Conservation (phyloP, 2,888 invertebrate species). For the Scaeva pyrastri region DNA sequence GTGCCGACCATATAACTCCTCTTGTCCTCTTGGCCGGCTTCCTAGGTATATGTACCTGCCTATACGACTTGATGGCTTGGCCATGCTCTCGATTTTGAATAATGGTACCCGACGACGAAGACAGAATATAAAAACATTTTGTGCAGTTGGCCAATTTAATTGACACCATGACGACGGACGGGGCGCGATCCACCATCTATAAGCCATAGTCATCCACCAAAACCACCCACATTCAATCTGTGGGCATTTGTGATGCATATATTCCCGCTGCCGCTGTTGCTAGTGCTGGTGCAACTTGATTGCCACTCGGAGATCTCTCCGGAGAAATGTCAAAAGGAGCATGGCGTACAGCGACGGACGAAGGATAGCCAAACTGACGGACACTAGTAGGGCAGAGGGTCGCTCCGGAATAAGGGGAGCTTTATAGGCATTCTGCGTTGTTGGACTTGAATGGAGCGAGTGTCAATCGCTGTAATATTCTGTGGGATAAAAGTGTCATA, state of each 20-base stretch:
- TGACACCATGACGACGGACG: constrained; percentile 72
- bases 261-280: constrained; percentile 25
- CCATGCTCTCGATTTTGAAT: constrained; percentile 73
- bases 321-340: constrained; percentile 64
- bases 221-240: constrained; percentile 72
- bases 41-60: too few species aligned
- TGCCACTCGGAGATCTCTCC: constrained; percentile 66
- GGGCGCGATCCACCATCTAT: constrained; percentile 68
- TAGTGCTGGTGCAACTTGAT: constrained; percentile 14
- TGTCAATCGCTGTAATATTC: constrained; percentile 67
- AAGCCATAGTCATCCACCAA: constrained; percentile 47
- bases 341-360: neutral
- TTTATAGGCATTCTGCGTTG: neutral
- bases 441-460: constrained; percentile 48
- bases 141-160: constrained; percentile 76
- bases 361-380: constrained; percentile 26
- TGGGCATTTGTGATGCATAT: constrained; percentile 41
- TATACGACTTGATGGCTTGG: neutral
- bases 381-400: constrained; percentile 66
- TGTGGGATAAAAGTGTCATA: constrained; percentile 68
- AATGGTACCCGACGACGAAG: constrained; percentile 58
- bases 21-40: constrained; percentile 1
- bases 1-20: neutral
- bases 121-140: constrained; percentile 67
- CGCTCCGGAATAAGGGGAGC: constrained; percentile 4